These are phyloP conservation scores for Chromoteleia sp. DNA, from an alignment of 2,888 invertebrate species.

Conservation along the genomic window DNA sequence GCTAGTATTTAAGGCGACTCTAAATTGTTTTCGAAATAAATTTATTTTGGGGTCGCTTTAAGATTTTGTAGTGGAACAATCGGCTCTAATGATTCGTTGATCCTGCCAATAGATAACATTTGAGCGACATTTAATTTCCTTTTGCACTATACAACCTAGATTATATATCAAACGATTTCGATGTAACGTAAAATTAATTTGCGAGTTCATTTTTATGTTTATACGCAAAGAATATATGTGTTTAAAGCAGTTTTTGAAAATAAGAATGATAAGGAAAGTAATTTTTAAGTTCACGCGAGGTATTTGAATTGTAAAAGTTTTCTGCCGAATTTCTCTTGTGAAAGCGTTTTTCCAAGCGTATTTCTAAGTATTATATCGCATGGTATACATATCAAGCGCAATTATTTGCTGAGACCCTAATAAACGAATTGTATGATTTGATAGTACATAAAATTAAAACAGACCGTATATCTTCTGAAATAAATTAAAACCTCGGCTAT, in stretches of 20 bases:
- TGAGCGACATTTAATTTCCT: constrained; percentile 17
- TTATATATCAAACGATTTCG: constrained; percentile 15
- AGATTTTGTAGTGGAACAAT: constrained; percentile 40
- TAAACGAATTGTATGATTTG: constrained; percentile 44
- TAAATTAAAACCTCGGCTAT: constrained; percentile 16
- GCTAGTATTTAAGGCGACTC: no score
- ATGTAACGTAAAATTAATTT: constrained; percentile 33
- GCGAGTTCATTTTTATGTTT: background rate
- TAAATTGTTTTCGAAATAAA: no score
- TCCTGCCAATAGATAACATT: constrained; percentile 40
- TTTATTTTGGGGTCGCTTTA: background rate
- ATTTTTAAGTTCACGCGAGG: background rate
- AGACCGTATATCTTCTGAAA: constrained; percentile 24
- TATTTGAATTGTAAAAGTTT: constrained; percentile 13
- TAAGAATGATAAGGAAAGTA: background rate
- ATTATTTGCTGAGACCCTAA: constrained; percentile 50
- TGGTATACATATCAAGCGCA: constrained; percentile 74
- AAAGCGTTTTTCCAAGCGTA: constrained; percentile 61
- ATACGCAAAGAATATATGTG: background rate
- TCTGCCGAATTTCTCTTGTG: constrained; percentile 13
- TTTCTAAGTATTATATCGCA: constrained; percentile 75
- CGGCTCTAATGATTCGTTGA: constrained; percentile 54
- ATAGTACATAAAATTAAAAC: constrained; percentile 19
- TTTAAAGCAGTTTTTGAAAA: background rate
- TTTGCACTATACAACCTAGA: constrained; percentile 7